Evolutionary conservation across 2,888 invertebrate genomes (phyloP).

Genomic region (Hydroisotoma schaefferi): DNA sequence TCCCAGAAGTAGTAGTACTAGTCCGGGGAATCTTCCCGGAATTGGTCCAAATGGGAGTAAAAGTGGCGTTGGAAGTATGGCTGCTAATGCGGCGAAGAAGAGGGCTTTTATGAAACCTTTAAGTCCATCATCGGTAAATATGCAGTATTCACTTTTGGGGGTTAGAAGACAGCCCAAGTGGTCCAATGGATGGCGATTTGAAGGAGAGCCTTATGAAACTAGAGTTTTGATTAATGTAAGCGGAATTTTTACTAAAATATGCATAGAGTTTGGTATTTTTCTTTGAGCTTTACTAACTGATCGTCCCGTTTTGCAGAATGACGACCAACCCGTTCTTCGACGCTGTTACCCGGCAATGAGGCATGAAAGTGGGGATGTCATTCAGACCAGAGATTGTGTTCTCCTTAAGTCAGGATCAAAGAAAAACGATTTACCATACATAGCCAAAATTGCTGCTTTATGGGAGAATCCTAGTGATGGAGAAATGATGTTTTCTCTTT

Average conservation of each 20-base stretch:
- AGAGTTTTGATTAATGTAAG: conserved; percentile 85
- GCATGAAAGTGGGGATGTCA: conserved; percentile 82
- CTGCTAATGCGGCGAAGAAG: conserved; percentile 44
- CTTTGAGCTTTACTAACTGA: neutral
- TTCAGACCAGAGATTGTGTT: conserved; percentile 85
- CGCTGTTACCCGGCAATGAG: conserved; percentile 87
- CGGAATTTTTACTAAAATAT: neutral
- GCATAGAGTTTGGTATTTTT: neutral
- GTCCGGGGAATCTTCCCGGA: conserved; percentile 1
- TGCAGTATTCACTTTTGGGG: conserved; percentile 30
- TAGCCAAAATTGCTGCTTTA: conserved; percentile 87
- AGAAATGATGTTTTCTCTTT: conserved; percentile 53
- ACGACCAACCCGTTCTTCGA: conserved; percentile 68
- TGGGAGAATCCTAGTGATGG: conserved; percentile 95
- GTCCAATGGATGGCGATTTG: conserved; percentile 93
- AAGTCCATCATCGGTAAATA: conserved; percentile 42
- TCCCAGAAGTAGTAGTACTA: conserved; percentile 5
- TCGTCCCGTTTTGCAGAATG: conserved; percentile 59
- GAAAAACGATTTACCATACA: conserved; percentile 84
- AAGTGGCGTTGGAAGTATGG: conserved; percentile 29
- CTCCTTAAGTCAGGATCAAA: conserved; percentile 62
- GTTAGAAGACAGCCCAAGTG: conserved; percentile 60
- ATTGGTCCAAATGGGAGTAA: neutral
- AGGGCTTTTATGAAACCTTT: conserved; percentile 46
- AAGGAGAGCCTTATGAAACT: conserved; percentile 75